phyloP scores from a whole-genome alignment of 1,140 invertebrate genomes.

The Sarcophaga peregrina region DNA sequence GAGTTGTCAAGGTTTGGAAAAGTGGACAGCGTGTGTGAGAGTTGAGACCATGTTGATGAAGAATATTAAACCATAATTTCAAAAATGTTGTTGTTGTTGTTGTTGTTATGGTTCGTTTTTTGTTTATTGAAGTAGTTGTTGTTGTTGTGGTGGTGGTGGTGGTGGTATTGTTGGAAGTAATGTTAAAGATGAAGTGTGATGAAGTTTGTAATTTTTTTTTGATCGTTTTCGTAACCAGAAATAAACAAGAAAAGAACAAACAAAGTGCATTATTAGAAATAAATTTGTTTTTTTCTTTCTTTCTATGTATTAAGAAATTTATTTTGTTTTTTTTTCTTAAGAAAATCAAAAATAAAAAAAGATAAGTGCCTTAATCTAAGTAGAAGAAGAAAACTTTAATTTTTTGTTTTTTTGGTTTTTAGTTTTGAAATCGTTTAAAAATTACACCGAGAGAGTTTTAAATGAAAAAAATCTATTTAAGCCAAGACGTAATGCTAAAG shows the following conservation, averaged over 20 bases:
- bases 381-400: constrained; percentile 40
- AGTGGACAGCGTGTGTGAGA: neutral
- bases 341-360: constrained; percentile 47
- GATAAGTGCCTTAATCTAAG: constrained; percentile 51
- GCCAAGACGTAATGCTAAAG: neutral
- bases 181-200: neutral
- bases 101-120: neutral
- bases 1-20: neutral
- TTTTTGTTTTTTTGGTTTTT: constrained; percentile 36
- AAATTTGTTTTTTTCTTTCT: neutral
- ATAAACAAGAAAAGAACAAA: constrained; percentile 30
- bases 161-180: neutral
- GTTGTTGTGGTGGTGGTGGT: neutral
- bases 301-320: neutral
- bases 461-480: constrained; percentile 31
- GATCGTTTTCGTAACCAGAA: constrained; percentile 2
- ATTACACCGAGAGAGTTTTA: constrained; percentile 35
- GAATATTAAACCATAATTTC: neutral
- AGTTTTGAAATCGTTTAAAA: constrained; percentile 20
- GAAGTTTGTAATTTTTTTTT: constrained; percentile 27
- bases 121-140: too few relatives aligned
- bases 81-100: neutral
- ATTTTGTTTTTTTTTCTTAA: constrained; percentile 42
- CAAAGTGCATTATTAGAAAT: constrained; percentile 28
- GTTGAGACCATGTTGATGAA: neutral